phyloP scores from a whole-genome alignment of 2,888 invertebrate species.

The Eurois occulta region DNA sequence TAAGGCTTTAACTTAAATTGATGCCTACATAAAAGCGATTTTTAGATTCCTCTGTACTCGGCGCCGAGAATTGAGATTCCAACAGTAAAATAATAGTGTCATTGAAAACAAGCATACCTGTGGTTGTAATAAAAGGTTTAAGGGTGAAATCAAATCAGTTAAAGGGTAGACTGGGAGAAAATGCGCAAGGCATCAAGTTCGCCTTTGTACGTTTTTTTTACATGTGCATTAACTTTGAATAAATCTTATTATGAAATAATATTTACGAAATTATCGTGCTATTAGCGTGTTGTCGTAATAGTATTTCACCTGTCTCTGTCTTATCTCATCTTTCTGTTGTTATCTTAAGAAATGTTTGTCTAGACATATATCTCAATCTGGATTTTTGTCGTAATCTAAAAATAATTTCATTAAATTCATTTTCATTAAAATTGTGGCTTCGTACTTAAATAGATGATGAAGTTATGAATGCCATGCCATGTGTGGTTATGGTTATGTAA shows the following conservation, averaged over 20 bases:
- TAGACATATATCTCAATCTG: slow-evolving; percentile 46
- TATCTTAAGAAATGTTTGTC: slow-evolving; percentile 52
- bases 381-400: neutral
- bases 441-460: neutral
- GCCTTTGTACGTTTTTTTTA: neutral
- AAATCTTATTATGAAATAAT: neutral
- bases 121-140: neutral
- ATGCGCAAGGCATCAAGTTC: neutral
- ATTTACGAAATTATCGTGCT: neutral
- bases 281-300: neutral
- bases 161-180: neutral
- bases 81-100: neutral
- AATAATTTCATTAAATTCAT: neutral
- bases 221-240: neutral
- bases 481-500: no score
- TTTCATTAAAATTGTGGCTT: neutral
- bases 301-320: neutral
- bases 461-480: neutral
- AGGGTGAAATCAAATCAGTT: neutral
- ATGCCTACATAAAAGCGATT: neutral
- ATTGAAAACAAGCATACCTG: neutral
- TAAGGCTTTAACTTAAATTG: neutral
- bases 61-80: neutral
- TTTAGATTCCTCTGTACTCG: neutral
- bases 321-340: slow-evolving; percentile 20